Base-by-base conservation (phyloP, 2,113 vertebrate species). In the Sorex araneus region DNA sequence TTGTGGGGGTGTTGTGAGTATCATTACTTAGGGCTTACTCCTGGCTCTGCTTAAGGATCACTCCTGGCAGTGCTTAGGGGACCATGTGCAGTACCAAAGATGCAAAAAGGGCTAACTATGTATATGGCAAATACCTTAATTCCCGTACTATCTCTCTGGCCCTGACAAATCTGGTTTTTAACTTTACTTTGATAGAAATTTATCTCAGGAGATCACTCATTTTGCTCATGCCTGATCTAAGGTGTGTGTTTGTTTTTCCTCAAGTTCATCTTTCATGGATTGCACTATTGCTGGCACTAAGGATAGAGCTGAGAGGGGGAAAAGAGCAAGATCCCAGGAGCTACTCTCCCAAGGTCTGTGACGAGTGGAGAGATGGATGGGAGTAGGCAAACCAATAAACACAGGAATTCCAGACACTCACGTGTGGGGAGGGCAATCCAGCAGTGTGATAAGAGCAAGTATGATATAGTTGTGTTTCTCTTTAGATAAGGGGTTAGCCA, bases 161-260 rank as follows among this genome's bases (percentile, higher is more conserved):
- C 32, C 16, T 87, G 11, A 54, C 16, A 15, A 54, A 54, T 3
- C 16, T 54, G 11, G 16, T 54, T 54, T 54, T 54, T 54, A 54
- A 54, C 54, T 54, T 75, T 69, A 47, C 15, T 64, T 83, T 77
- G 73, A 40, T 79, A 6, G 23, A 87, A 84, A 75, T 13, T n/a
- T 6, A 43, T 75, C 21, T 69, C 75, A 15, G 40, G 64, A 70
- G 34, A 67, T 28, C 86, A 71, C 67, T 70, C 18, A 43, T 50
- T 87, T 89, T 80, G n/a, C 32, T 82, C 34, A 84, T 75, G 32
- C 36, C 80, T 79, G 45, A 18, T 82, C 21, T 79, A 74, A 70
- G 13, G 7, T 88, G 13, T 40, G 40, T 40, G 45, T 28, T 87
- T 47, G 40, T 28, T 16, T 54, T 16, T 15, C 30, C 40, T 43